Conservation (phyloP, 2,797 vertebrate genomes). For the Poecile montanus region DNA sequence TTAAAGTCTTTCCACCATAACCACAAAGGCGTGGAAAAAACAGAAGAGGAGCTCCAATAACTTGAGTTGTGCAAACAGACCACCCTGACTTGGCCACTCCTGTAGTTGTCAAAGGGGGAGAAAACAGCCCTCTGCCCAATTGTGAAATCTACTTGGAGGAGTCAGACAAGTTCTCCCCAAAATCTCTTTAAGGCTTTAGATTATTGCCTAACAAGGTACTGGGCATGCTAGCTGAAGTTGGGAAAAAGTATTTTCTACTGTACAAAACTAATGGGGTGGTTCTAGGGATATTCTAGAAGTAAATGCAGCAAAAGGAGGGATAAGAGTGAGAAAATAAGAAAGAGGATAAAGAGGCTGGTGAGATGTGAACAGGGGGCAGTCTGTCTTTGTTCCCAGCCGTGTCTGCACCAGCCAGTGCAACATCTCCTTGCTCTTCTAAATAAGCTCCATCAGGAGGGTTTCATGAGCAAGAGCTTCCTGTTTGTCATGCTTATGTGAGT, state of each 20-base stretch:
- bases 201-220: background rate
- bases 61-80: background rate
- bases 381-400: accelerated
- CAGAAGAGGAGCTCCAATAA: background rate
- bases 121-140: background rate
- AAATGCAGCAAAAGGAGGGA: background rate
- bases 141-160: background rate
- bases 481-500: accelerated
- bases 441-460: background rate
- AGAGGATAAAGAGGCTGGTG: background rate
- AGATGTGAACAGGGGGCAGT: accelerated
- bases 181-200: background rate
- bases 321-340: background rate
- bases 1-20: background rate
- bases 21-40: background rate
- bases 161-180: background rate
- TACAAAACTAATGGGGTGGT: background rate
- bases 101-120: background rate
- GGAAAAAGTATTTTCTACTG: background rate
- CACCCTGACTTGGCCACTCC: background rate
- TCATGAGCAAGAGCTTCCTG: accelerated
- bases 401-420: background rate
- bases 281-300: background rate
- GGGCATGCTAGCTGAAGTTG: no score
- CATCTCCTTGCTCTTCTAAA: background rate